Percentiles rank a stretch among this genome's conserved stretches.
These are phyloP conservation scores for Pelobates cultripes DNA, from an alignment of 2,797 vertebrate species.

Conservation along the genomic window DNA sequence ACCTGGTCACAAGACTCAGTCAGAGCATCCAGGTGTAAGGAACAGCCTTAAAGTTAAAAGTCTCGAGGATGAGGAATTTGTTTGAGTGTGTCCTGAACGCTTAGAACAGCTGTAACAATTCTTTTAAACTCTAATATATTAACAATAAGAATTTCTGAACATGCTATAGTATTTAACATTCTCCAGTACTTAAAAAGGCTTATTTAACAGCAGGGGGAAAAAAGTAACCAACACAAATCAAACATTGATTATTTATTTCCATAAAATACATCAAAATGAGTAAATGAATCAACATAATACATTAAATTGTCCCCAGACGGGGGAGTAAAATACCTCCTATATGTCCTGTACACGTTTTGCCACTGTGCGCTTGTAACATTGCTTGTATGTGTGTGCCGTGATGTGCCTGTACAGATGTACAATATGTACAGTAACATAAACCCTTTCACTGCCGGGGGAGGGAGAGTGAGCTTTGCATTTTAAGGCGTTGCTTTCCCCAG, in stretches of 20 bases:
- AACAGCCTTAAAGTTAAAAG: no score
- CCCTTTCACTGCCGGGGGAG: background rate
- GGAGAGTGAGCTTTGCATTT: background rate
- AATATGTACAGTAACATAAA: conserved; percentile 88
- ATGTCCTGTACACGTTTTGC: conserved; percentile 89
- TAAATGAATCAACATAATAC: conserved; percentile 71
- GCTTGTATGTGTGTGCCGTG: conserved; percentile 65
- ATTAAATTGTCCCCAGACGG: conserved; percentile 72
- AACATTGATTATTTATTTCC: conserved; percentile 79
- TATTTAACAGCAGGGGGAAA: background rate
- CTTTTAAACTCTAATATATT: no score
- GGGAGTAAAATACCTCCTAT: conserved; percentile 81
- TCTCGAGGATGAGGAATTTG: no score
- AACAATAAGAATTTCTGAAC: no score
- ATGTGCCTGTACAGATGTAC: conserved; percentile 92
- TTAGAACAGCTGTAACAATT: no score
- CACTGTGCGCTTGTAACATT: conserved; percentile 70
- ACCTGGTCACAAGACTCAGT: no score
- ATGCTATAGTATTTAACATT: no score
- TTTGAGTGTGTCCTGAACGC: no score
- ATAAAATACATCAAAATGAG: conserved; percentile 74
- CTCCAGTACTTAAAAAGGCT: no score
- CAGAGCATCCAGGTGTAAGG: no score
- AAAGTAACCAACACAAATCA: conserved; percentile 14
- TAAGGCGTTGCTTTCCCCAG: background rate